phyloP scores from a whole-genome alignment of 2,888 invertebrate genomes.

The Heteromurus nitidus region DNA sequence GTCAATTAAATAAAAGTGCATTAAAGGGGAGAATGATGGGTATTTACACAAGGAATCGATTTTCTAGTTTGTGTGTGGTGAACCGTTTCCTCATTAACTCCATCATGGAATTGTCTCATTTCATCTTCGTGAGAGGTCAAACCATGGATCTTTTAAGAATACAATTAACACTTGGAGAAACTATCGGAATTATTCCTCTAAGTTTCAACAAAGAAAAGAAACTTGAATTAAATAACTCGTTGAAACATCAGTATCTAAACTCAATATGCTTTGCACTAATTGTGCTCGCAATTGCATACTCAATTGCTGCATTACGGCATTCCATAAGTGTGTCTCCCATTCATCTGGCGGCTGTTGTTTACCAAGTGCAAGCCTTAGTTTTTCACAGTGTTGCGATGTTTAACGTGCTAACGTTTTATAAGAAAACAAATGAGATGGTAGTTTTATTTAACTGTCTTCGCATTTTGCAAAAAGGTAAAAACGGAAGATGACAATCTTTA shows the following conservation, averaged over 20 bases:
- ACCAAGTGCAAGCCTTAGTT: background rate
- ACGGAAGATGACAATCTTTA: background rate
- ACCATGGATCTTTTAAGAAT: no score
- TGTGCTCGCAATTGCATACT: background rate
- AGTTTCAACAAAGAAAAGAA: background rate
- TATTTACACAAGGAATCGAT: no score
- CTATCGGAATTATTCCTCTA: background rate
- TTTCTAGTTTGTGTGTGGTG: no score
- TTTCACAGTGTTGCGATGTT: background rate
- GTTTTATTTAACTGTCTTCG: background rate
- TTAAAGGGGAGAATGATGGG: no score
- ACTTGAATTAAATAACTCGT: background rate
- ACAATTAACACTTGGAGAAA: no score
- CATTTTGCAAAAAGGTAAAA: background rate
- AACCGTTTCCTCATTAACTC: no score
- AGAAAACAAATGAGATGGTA: background rate
- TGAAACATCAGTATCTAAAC: background rate
- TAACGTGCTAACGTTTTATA: background rate
- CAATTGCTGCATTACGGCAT: background rate
- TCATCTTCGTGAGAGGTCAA: no score
- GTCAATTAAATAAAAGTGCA: no score
- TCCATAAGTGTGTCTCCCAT: background rate
- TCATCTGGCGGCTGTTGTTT: background rate
- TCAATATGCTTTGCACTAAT: background rate
- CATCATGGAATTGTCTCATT: no score